Evolutionary conservation across 1,140 invertebrate species (phyloP).

Genomic region (Sesamia nonagrioides): DNA sequence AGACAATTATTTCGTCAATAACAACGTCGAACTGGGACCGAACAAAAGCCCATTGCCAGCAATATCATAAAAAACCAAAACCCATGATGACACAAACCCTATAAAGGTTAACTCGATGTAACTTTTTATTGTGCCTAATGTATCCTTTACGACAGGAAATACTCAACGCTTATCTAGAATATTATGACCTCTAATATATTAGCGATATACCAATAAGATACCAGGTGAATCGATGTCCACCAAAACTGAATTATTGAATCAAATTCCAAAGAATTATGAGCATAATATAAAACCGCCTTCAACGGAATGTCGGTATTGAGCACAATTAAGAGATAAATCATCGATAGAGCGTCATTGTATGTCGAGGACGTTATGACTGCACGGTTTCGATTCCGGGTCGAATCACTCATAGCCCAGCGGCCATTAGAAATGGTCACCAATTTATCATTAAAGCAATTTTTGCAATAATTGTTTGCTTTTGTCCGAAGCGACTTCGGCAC

Average conservation of each 20-base stretch:
- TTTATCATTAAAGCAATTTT: slow-evolving; percentile 88
- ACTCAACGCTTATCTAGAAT: slow-evolving; percentile 42
- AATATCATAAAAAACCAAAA: slow-evolving; percentile 7
- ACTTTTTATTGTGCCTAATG: slow-evolving; percentile 29
- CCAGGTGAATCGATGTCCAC: slow-evolving; percentile 46
- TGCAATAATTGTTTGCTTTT: slow-evolving; percentile 85
- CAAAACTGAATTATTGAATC: slow-evolving; percentile 55
- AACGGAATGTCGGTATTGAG: slow-evolving; percentile 58
- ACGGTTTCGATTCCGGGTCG: slow-evolving; percentile 68
- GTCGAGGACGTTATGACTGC: slow-evolving; percentile 84
- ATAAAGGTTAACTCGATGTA: slow-evolving; percentile 34
- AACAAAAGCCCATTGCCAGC: not conserved
- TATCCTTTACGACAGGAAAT: slow-evolving; percentile 44
- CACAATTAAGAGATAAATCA: slow-evolving; percentile 85
- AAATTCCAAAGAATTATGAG: slow-evolving; percentile 69
- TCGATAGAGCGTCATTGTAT: slow-evolving; percentile 78
- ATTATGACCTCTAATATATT: slow-evolving; percentile 38
- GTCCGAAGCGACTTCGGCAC: slow-evolving; percentile 42
- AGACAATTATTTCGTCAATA: not conserved
- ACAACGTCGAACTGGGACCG: not conserved
- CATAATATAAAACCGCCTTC: slow-evolving; percentile 65
- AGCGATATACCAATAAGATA: slow-evolving; percentile 45
- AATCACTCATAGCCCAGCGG: slow-evolving; percentile 70
- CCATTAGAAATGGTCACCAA: slow-evolving; percentile 85
- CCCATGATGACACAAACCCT: slow-evolving; percentile 27